Base-by-base conservation (phyloP, 2,888 invertebrate species). In the Acleris literana region DNA sequence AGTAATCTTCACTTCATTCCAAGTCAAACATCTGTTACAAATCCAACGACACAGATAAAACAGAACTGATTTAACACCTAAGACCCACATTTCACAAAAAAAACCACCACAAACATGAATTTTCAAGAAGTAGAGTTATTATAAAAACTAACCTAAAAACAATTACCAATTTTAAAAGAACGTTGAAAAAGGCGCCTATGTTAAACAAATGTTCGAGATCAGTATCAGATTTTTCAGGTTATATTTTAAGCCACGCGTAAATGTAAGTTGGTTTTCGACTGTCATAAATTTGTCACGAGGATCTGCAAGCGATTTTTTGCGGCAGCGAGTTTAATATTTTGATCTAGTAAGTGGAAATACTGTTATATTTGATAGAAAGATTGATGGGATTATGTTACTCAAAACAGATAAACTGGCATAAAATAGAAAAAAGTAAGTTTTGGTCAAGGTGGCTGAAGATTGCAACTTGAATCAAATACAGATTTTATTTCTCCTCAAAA, bases 261-360 rank as follows among this genome's bases (percentile, higher is more conserved):
- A 13, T 29, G 1, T 44, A 55, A 49, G 7, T 60, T 55, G 48
- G 64, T 59, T 46, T 17, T n/a, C 13, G 46, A 16, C n/a, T 71
- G 71, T 76, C 83, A 83, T 87, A 87, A 87, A 87, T 86, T 85
- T 87, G 86, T 87, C 87, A 86, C 76, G 74, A 71, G 62, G 66
- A 65, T 65, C 69, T 77, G 80, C 80, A 82, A 81, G 63, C 51
- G 60, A 61, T 76, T 82, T 83, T 82, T 81, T 82, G 75, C 69
- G 63, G 64, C 57, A 54, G 16, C 25, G 33, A 68, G 56, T 57
- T 65, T 46, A 25, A 57, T 52, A 51, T 56, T 44, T 60, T 33
- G 33, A 46, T n/a, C 25, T n/a, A 17, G 43, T 55, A 56, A 55
- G 18, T 44, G 33, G 49, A 65, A 65, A 46, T 25, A 57, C 49